These are phyloP conservation scores for Dreissena rostriformis DNA, from an alignment of 1,140 invertebrate genomes.

Conservation along the genomic window DNA sequence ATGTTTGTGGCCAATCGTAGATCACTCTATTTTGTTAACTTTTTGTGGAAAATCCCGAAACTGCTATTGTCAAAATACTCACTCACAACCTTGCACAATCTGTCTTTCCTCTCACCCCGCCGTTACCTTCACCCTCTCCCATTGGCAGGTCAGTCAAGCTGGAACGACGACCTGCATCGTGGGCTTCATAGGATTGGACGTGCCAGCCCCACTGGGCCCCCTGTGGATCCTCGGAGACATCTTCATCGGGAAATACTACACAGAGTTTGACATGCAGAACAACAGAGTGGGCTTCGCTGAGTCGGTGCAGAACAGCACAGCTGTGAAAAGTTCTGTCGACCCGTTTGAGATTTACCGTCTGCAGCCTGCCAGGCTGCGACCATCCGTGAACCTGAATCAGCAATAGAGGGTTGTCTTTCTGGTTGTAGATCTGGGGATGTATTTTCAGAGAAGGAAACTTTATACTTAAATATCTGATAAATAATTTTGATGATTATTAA, in stretches of 20 bases:
- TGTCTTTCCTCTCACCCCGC: neutral
- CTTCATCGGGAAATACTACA: slow-evolving; percentile 97
- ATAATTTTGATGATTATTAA: too few relatives aligned
- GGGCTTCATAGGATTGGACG: slow-evolving; percentile 98
- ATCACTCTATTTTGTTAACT: too few relatives aligned
- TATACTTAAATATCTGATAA: too few relatives aligned
- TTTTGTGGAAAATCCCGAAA: too few relatives aligned
- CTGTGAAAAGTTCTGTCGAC: neutral
- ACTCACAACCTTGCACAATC: too few relatives aligned
- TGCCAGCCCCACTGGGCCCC: slow-evolving; percentile 88
- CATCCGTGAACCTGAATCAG: too few relatives aligned
- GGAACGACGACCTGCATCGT: slow-evolving; percentile 89
- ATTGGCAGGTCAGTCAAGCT: slow-evolving; percentile 78
- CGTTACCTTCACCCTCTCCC: neutral
- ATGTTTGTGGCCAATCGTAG: too few relatives aligned
- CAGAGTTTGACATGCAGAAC: slow-evolving; percentile 96
- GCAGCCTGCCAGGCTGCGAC: slow-evolving; percentile 33
- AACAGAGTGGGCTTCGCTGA: slow-evolving; percentile 95
- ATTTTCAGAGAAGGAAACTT: too few relatives aligned
- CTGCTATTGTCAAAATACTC: too few relatives aligned
- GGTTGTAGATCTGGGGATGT: too few relatives aligned
- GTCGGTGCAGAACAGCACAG: slow-evolving; percentile 40
- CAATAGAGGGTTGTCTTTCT: too few relatives aligned
- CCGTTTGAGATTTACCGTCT: slow-evolving; percentile 19
- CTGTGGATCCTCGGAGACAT: slow-evolving; percentile 87